Evolutionary conservation across 2,888 invertebrate species (phyloP), one percentile per base, ranked within the genome.

Genomic region (Agelastica alni): DNA sequence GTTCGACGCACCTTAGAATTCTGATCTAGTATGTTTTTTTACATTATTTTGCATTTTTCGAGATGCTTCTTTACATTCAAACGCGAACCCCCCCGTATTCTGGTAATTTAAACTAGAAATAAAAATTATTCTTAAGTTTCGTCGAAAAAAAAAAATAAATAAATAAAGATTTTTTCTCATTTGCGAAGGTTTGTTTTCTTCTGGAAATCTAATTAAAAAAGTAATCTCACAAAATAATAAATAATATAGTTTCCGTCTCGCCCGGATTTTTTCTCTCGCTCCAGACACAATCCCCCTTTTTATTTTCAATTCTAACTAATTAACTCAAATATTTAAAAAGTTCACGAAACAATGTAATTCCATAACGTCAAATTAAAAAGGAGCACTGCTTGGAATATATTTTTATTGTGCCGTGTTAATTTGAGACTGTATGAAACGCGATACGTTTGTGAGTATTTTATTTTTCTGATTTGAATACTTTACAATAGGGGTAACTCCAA

Each of bases 321-420:
- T 66, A 66, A 64, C 66, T 62, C 60, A 65, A 63, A 66, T 62
- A 65, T 65, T 63, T 61, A 58, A 62, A 62, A 63, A 61, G 52
- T 56, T 53, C 55, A 30, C 57, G 51, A 56, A 49, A 62, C 64
- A 58, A 64, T 56, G 51, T 53, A 53, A 54, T 58, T 49, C 58
- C 54, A 53, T 49, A 55, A 51, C 54, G 53, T 51, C 48, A 47
- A 59, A 56, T 51, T 57, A 53, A 49, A 58, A 59, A 57, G 46
- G 31, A 46, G 56, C 53, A 49, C 52, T 22, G 52, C 53, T 51
- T 53, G 41, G 53, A 56, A 60, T 60, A 60, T 60, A 56, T 53
- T 53, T 49, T 59, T 58, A 58, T 61, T 59, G 58, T 61, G 44
- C 53, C 56, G 51, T 56, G 26, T 59, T 58, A 57, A 59, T 56